A percentile compares a stretch with the other conserved stretches of the same genome.
These are phyloP conservation scores for Heliconius ismenius DNA, from an alignment of 2,888 invertebrate genomes.

Conservation along the genomic window DNA sequence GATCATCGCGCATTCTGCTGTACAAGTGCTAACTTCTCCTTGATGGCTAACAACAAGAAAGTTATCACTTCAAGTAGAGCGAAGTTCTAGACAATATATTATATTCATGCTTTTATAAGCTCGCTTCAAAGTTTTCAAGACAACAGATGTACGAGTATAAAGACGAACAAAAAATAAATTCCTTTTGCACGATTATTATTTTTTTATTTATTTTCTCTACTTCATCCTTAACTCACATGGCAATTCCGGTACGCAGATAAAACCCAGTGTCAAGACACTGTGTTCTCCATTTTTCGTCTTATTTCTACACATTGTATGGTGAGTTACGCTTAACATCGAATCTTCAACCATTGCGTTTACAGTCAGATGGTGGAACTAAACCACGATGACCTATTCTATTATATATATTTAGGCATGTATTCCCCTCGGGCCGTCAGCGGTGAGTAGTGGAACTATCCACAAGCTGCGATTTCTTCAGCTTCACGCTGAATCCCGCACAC, in stretches of 20 bases:
- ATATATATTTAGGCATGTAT: no score
- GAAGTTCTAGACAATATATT: slow-evolving; percentile 18
- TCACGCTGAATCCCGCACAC: no score
- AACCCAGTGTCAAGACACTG: background rate
- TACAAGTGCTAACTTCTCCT: background rate
- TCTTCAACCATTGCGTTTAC: no score
- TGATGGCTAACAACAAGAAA: slow-evolving; percentile 16
- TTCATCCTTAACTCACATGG: background rate
- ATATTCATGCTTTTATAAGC: background rate
- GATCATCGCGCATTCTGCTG: no score
- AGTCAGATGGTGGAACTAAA: no score
- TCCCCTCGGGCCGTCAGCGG: no score
- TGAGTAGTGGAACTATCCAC: no score
- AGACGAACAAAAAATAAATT: slow-evolving; percentile 3
- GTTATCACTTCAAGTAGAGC: slow-evolving; percentile 6
- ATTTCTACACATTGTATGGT: background rate
- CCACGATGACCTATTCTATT: no score
- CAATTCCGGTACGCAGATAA: background rate
- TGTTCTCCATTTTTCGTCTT: background rate
- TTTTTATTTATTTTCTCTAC: background rate
- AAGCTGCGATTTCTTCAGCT: no score
- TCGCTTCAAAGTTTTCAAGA: slow-evolving; percentile 1
- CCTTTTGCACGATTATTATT: background rate
- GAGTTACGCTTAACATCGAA: background rate
- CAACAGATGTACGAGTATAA: background rate